Evolutionary conservation across 2,113 vertebrate species (phyloP), one percentile per base, ranked within the genome.

Genomic region (Pelodiscus sinensis): DNA sequence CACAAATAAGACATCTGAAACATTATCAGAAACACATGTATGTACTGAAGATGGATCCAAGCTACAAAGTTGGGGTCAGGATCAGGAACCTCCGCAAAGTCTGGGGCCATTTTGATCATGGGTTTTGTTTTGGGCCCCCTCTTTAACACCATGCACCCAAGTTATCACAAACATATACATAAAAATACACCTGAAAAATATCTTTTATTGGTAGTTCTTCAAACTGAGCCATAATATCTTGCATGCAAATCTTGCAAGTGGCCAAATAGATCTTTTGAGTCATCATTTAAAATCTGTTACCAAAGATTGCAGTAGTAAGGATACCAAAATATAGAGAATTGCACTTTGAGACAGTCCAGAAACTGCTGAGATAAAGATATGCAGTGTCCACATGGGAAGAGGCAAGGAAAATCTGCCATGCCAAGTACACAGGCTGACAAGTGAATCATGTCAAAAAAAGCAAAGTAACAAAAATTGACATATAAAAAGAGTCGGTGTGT

Each of bases 391-490:
- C 95, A 92, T 92, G 95, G 95, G 93, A 95, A 94, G 95, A 95
- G 90, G 96, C 0, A 95, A 92, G 94, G 96, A 97, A 96, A 96
- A 82, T 85, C 86, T 79, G 84, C 44, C 6, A 2, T 79, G 82
- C 44, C 38, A 44, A 93, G 91, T 90, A 91, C 94, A 81, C 91
- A 81, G 86, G 60, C 96, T 96, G 96, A 96, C 96, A 96, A 97
- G 95, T 95, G 96, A 97, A 93, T 97, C 96, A 93, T 95, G 94
- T 95, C 96, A 96, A 92, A 94, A 44, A 84, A 96, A 92, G 90
- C 96, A 93, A 95, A 94, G 93, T 96, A 94, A 95, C 96, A 94
- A 92, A 97, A 96, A 96, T 97, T 95, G 88, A 94, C 96, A 95
- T 93, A 89, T 97, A 93, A 89, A 92, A 91, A 56, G 87, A 90